These are phyloP conservation scores for Drosophila subsilvestris DNA, from an alignment of 2,888 invertebrate genomes.

Conservation along the genomic window DNA sequence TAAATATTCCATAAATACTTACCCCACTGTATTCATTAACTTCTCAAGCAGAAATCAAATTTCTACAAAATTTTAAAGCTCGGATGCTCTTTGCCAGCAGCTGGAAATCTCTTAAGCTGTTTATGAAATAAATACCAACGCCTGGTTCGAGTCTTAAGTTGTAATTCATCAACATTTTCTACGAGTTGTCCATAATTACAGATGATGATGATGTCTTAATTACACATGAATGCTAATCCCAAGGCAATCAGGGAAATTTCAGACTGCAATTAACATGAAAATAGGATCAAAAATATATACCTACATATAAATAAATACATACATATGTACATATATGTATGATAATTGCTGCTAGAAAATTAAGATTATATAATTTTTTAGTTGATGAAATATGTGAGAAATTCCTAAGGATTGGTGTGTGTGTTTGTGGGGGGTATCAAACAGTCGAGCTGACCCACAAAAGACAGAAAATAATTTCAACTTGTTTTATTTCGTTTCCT, in stretches of 20 bases:
- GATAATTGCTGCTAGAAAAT: neutral
- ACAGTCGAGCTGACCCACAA: constrained; percentile 12
- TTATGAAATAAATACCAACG: constrained; percentile 14
- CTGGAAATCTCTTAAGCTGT: neutral
- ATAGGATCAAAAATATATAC: neutral
- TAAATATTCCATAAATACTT: too few species aligned
- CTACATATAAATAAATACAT: neutral
- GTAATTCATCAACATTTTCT: constrained; percentile 5
- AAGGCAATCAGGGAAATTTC: constrained; percentile 3
- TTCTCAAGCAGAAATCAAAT: neutral
- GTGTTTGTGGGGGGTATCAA: constrained; percentile 28
- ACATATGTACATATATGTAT: constrained; percentile 2
- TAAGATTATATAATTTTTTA: constrained; percentile 3
- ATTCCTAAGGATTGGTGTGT: neutral
- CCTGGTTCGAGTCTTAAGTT: constrained; percentile 2
- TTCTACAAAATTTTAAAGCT: neutral
- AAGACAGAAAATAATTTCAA: constrained; percentile 17
- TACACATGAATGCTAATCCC: constrained; percentile 31
- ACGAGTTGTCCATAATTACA: constrained; percentile 1
- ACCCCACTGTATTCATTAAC: neutral
- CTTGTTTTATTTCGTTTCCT: constrained; percentile 54
- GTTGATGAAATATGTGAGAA: neutral
- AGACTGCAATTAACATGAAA: neutral
- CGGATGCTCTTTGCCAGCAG: neutral
- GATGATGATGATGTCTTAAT: constrained; percentile 11